phyloP scores from a whole-genome alignment of 2,797 vertebrate species.

The Anolis apletophallus region DNA sequence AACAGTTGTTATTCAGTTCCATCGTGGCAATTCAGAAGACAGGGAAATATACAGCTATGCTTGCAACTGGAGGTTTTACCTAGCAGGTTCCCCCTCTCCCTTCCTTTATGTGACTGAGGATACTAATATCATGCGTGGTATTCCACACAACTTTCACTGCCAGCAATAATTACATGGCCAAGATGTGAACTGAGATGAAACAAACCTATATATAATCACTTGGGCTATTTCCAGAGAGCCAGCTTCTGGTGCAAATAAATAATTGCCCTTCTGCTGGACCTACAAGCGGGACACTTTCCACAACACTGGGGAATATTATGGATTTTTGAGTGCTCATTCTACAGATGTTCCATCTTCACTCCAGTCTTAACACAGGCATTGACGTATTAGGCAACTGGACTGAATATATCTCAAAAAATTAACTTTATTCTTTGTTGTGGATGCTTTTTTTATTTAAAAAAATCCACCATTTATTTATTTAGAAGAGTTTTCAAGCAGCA shows the following conservation, averaged over 20 bases:
- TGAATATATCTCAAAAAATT: not conserved
- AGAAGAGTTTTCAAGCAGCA: not conserved
- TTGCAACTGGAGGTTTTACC: not conserved
- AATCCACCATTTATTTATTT: not conserved
- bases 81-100: too few relatives aligned
- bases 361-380: not conserved
- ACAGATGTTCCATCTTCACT: not conserved
- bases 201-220: not conserved
- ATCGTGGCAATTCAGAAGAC: not conserved
- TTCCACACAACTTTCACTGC: not conserved
- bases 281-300: not conserved
- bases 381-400: not conserved
- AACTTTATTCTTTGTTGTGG: not conserved
- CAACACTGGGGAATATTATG: not conserved
- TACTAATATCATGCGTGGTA: too few relatives aligned
- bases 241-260: not conserved
- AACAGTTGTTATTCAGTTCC: not conserved
- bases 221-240: not conserved
- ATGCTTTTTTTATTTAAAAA: not conserved
- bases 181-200: not conserved
- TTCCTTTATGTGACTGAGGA: too few relatives aligned
- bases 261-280: not conserved
- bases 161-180: not conserved
- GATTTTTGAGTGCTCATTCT: not conserved
- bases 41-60: not conserved